Evolutionary conservation across 2,797 vertebrate genomes (phyloP).

Genomic region (Eulemur mongoz): DNA sequence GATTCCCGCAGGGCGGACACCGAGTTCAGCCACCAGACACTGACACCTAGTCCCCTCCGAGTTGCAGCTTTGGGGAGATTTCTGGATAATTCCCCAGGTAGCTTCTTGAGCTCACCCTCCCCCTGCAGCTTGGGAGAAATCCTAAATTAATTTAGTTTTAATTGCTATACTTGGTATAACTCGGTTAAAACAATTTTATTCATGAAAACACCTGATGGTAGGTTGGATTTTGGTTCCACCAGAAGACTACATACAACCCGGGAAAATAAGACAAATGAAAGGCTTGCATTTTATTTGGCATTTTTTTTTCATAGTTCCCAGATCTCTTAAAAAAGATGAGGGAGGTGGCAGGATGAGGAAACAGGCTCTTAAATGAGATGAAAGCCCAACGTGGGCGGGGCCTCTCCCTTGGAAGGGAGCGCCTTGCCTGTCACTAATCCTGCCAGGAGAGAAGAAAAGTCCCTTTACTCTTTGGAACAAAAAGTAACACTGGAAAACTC

Average conservation of each 20-base stretch:
- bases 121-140: neutral
- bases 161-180: neutral
- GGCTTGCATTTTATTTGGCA: slow-evolving; percentile 13
- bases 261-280: slow-evolving; percentile 29
- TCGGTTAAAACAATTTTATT: neutral
- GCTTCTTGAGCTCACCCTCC: neutral
- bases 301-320: neutral
- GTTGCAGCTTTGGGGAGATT: neutral
- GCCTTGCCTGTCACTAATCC: slow-evolving; percentile 49
- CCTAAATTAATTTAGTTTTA: slow-evolving; percentile 6
- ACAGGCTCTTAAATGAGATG: neutral
- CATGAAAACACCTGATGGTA: neutral
- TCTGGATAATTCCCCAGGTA: neutral
- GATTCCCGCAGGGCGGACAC: neutral
- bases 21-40: neutral
- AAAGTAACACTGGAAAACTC: slow-evolving; percentile 72
- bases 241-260: neutral
- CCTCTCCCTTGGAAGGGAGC: neutral
- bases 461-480: slow-evolving; percentile 56
- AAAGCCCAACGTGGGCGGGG: neutral
- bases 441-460: slow-evolving; percentile 72
- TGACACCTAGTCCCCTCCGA: neutral
- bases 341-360: neutral
- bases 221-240: slow-evolving; percentile 6
- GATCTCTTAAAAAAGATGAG: neutral